Evolutionary conservation across 2,113 vertebrate species (phyloP), one percentile per base, ranked within the genome.

Genomic region (Bufo gargarizans): DNA sequence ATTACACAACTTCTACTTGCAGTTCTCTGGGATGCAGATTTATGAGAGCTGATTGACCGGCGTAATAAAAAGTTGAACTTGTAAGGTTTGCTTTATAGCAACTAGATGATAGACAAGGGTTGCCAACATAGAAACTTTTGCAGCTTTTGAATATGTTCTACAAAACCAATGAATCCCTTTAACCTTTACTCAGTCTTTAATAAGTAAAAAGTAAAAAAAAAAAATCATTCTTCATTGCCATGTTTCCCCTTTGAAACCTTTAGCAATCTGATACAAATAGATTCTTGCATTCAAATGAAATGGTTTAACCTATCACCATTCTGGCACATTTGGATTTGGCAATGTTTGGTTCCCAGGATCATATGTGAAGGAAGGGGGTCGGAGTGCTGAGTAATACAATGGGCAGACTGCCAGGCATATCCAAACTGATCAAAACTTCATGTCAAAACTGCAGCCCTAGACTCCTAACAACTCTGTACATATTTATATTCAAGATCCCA

Each of bases 401-500:
- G 56, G 78, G 78, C 78, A 81, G 58, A 45, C 5, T 14, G 78
- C 78, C 78, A 81, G 20, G 13, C 22, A 61, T 22, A 81, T 81
- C 78, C 59, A 81, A 81, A 81, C 50, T 59, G 77, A 80, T 80
- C 77, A 80, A 58, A 59, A 59, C 78, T 81, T 56, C 78, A 81
- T 77, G 76, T 77, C 76, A 77, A 55, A 77, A 13, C 76, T 77
- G 49, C 76, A n/a, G 78, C 22, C 22, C 72, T 14, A 58, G 53
- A 33, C n/a, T 59, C 78, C 78, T 81, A 81, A 81, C 78, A 81
- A 45, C 22, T 59, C 56, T 11, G 22, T 81, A 59, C 83, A 74
- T 71, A 85, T 74, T 69, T 85, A 84, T 69, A 71, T 84, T 72
- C 65, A 56, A 84, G 82, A 84, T 84, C 82, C 47, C 63, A 84